A percentile compares a stretch with the other conserved stretches of the same genome.
phyloP scores from a whole-genome alignment of 2,797 vertebrate species.

The Chrosomus eos region DNA sequence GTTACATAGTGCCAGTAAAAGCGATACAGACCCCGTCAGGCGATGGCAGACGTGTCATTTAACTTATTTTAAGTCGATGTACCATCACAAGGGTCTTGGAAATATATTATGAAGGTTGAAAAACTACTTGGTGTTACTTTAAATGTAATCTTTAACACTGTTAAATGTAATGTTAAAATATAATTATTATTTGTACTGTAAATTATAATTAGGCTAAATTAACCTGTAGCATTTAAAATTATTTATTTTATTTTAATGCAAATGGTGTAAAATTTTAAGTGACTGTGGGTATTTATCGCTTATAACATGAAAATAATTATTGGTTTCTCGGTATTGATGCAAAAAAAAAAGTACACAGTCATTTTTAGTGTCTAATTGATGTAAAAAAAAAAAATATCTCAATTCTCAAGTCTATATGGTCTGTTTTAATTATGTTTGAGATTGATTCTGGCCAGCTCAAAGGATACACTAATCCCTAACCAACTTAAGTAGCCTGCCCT shows the following conservation, averaged over 20 bases:
- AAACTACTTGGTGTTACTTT: too few species aligned
- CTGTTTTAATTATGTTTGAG: conserved; percentile 50
- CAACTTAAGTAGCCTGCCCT: conserved; percentile 36
- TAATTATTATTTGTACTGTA: not conserved
- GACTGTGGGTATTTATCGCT: not conserved
- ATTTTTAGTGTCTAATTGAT: not conserved
- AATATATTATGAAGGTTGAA: too few species aligned
- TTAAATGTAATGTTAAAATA: not conserved
- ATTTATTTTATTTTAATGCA: not conserved
- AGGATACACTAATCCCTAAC: conserved; percentile 48
- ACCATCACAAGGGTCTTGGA: too few species aligned
- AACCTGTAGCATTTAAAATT: not conserved
- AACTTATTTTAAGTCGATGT: too few species aligned
- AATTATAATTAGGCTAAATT: not conserved
- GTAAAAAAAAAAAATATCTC: not conserved
- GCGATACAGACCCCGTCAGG: too few species aligned
- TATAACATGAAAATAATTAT: not conserved
- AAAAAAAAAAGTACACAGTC: not conserved
- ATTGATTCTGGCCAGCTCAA: conserved; percentile 54
- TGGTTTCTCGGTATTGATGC: not conserved
- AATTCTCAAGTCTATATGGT: conserved; percentile 5
- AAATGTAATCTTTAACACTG: too few species aligned
- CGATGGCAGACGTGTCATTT: too few species aligned
- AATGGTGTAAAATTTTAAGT: not conserved
- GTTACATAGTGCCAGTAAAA: too few species aligned